Evolutionary conservation across 2,888 invertebrate species (phyloP), one percentile per base, ranked within the genome.

Genomic region (Parnassius orleans): DNA sequence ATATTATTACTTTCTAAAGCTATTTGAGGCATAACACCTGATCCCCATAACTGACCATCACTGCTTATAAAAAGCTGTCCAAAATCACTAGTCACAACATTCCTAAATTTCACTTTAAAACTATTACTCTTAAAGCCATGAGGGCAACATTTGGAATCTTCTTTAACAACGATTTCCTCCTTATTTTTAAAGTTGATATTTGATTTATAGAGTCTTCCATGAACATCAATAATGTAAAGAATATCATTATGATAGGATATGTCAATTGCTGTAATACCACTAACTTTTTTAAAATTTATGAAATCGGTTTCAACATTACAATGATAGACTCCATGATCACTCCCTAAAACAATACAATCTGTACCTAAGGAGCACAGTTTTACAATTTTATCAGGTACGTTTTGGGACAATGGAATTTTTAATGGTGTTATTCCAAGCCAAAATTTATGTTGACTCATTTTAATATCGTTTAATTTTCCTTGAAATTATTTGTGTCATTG

Each of bases 31-130:
- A 95, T 95, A 72, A 84, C 80, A 59, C 95, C 95, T 51, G 92
- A 93, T 1, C 94, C 95, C 95, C 95, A 95, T 2, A 95, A 86
- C 71, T 95, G 93, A 11, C 95, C 95, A 80, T 88, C 92, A 70
- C 93, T 94, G 53, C 94, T 94, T 12, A 95, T 92, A 76, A 93
- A 95, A 10, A 95, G 86, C 71, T 93, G 90, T 10, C 94, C 93
- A 78, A 92, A 93, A 71, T 93, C 93, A 73, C 93, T 94, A 41
- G 93, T 92, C 12, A 93, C 93, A 67, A 95, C 89, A 75, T 92
- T 92, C 67, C 93, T 92, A 60, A 95, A 93, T 80, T 93, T 94
- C 57, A 93, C 92, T 79, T 93, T 92, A 70, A 90, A 93, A 74
- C 92, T 93, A 60, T 93, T 93, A 71, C 93, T 93, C 73, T 93